phyloP scores from a whole-genome alignment of 2,888 invertebrate genomes.

The Drosophila histrio region DNA sequence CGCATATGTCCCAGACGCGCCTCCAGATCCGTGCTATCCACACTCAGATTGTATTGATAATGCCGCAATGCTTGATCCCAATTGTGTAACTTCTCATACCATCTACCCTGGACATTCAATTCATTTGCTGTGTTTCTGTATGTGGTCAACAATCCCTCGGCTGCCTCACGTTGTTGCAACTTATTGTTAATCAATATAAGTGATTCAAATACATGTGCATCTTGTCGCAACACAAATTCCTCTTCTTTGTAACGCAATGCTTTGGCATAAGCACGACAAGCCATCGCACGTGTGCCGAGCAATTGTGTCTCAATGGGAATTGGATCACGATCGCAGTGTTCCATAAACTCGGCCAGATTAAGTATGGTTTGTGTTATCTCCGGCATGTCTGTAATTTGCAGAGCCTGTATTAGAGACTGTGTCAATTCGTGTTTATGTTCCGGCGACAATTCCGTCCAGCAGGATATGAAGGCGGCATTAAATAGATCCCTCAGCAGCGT shows the following conservation, averaged over 20 bases:
- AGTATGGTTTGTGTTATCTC: slow-evolving; percentile 98
- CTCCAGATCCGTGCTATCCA: slow-evolving; percentile 89
- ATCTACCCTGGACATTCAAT: slow-evolving; percentile 90
- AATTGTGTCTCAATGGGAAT: slow-evolving; percentile 94
- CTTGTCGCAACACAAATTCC: slow-evolving; percentile 93
- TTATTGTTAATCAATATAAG: slow-evolving; percentile 99
- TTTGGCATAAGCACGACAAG: slow-evolving; percentile 91
- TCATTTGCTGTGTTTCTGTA: slow-evolving; percentile 89
- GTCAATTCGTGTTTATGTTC: slow-evolving; percentile 93
- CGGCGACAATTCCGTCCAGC: slow-evolving; percentile 96
- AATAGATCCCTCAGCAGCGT: slow-evolving; percentile 98
- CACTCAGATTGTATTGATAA: slow-evolving; percentile 90
- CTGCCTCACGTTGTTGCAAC: slow-evolving; percentile 98
- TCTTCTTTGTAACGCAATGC: slow-evolving; percentile 91
- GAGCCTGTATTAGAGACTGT: slow-evolving; percentile 93
- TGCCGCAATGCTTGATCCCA: slow-evolving; percentile 98
- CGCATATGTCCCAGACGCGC: slow-evolving; percentile 96
- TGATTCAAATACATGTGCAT: slow-evolving; percentile 95
- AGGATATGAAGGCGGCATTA: slow-evolving; percentile 99
- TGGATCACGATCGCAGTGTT: slow-evolving; percentile 98
- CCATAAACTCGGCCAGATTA: slow-evolving; percentile 99
- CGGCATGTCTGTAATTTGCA: slow-evolving; percentile 96
- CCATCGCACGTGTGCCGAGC: slow-evolving; percentile 96
- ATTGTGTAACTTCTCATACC: slow-evolving; percentile 99
- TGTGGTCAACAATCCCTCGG: slow-evolving; percentile 95